Base-by-base conservation (phyloP, 2,113 vertebrate species). In the Hoplias malabaricus region DNA sequence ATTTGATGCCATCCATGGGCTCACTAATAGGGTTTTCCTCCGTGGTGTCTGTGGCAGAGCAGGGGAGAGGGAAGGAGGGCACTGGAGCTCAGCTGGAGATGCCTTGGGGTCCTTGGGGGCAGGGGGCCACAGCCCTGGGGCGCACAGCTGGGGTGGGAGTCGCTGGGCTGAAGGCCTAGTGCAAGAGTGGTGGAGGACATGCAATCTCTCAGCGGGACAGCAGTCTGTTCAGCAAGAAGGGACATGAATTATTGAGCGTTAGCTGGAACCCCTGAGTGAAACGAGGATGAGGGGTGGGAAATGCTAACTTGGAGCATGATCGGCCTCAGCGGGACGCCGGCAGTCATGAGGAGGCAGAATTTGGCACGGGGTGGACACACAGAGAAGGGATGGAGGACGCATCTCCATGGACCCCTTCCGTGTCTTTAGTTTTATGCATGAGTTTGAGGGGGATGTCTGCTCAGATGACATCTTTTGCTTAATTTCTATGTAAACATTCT, bases 81-180 rank as follows among this genome's bases (percentile, higher is more conserved):
- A 90, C 89, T 89, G 85, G 83, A 31, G 85, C 89, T 84, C 88
- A 92, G 90, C 87, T 89, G 88, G 88, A 83, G 81, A 83, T 76
- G 78, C 86, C 78, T 84, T 82, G 82, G 85, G 86, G 84, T 87
- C 83, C 86, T 89, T 86, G n/a, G 61, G 84, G 89, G 88, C 66
- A 61, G 76, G 73, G 48, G 54, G 2, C 12, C 5, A 71, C 50
- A 83, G 71, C 80, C 88, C 88, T 78, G 54, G 38, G 83, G 87
- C 86, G 82, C 75, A 83, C 79, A 84, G 84, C 87, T 85, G 80
- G 80, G 85, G 80, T 85, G 56, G 79, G 78, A 86, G 66, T 82
- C 59, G 29, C 38, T 85, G 53, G 77, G 83, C 74, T 73, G 36
- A 38, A 88, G 83, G 83, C 80, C 80, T 81, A 81, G 71, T 80